phyloP scores from a whole-genome alignment of 37 sponge, comb jelly and placozoan species.

The Spongia lamella region DNA sequence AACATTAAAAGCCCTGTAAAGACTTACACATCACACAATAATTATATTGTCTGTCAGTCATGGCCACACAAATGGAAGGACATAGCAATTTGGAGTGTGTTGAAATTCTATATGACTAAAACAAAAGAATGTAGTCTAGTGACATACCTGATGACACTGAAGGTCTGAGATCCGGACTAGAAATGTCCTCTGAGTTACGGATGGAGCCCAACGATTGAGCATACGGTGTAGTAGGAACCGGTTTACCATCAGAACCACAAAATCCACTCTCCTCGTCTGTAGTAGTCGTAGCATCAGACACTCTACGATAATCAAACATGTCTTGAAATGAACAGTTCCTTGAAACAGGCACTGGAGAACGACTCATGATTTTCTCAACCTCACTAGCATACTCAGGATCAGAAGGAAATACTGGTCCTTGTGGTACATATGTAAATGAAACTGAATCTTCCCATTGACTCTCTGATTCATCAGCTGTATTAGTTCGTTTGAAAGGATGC shows the following conservation, averaged over 20 bases:
- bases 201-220: conserved; percentile 33
- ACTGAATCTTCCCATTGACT: conserved; percentile 57
- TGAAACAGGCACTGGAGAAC: conserved; percentile 43
- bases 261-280: conserved; percentile 35
- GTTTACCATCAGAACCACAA: conserved; percentile 44
- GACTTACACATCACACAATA: no score
- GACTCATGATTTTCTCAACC: conserved; percentile 73
- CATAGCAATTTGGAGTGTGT: background rate
- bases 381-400: conserved; percentile 73
- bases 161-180: conserved; percentile 33
- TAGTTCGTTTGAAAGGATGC: no score
- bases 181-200: conserved; percentile 22
- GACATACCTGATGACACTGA: conserved; percentile 54
- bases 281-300: conserved; percentile 40
- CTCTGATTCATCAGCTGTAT: no score
- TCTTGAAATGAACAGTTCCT: conserved; percentile 30
- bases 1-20: background rate
- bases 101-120: background rate
- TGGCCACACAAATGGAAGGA: background rate
- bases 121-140: conserved; percentile 17
- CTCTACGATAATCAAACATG: conserved; percentile 14
- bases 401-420: conserved; percentile 58
- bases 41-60: background rate
- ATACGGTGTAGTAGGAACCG: conserved; percentile 52
- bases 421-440: conserved; percentile 39